A percentile compares a stretch with the other conserved stretches of the same genome.
phyloP scores from a whole-genome alignment of 2,113 vertebrate genomes.

The Zingel zingel region DNA sequence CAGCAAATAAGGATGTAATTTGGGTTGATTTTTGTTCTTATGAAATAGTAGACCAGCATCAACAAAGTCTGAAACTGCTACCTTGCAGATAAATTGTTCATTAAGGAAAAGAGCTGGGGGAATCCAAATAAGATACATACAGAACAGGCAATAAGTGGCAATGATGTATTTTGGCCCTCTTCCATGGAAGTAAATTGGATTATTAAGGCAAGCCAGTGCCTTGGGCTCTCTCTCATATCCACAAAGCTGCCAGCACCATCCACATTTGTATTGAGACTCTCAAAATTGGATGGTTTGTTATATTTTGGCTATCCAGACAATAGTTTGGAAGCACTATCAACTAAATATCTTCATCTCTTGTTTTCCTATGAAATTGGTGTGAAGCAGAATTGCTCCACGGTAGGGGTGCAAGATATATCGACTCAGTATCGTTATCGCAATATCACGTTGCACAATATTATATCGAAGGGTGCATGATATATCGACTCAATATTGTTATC shows the following conservation, averaged over 20 bases:
- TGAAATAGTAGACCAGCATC: slow-evolving; percentile 27
- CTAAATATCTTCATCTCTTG: slow-evolving; percentile 18
- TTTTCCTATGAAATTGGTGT: slow-evolving; percentile 25
- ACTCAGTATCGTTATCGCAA: too few relatives aligned
- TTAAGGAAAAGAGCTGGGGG: slow-evolving; percentile 39
- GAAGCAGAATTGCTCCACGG: slow-evolving; percentile 14
- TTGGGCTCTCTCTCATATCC: slow-evolving; percentile 32
- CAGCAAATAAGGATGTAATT: slow-evolving; percentile 25
- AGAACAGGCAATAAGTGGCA: slow-evolving; percentile 42
- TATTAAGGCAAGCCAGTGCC: slow-evolving; percentile 48
- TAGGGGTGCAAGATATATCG: too few relatives aligned
- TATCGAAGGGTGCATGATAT: too few relatives aligned
- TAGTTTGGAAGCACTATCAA: slow-evolving; percentile 23
- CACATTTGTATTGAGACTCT: slow-evolving; percentile 1
- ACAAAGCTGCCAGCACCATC: slow-evolving; percentile 16
- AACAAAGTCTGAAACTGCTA: slow-evolving; percentile 20
- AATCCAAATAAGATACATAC: slow-evolving; percentile 42
- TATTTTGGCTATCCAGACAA: slow-evolving; percentile 3
- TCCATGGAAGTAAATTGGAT: slow-evolving; percentile 63
- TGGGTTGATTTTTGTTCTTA: slow-evolving; percentile 30
- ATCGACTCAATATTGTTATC: too few relatives aligned
- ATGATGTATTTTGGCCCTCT: slow-evolving; percentile 55
- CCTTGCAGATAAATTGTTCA: slow-evolving; percentile 61
- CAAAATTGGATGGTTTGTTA: slow-evolving; percentile 25
- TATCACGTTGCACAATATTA: too few relatives aligned